Conservation (phyloP, 2,797 vertebrate species). For the Diglossa cyanea region DNA sequence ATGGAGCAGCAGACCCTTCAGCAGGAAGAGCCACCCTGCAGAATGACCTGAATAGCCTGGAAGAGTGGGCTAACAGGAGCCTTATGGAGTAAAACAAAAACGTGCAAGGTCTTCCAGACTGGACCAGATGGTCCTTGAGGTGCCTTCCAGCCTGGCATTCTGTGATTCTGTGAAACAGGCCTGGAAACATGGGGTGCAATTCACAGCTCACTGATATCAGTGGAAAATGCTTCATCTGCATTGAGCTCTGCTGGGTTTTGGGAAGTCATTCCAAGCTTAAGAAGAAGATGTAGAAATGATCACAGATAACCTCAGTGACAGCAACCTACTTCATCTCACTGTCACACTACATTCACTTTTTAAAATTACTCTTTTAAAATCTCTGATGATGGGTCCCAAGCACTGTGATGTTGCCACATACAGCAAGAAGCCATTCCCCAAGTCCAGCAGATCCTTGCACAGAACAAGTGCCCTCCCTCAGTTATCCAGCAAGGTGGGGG, state of each 20-base stretch:
- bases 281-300: background rate
- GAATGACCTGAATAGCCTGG: background rate
- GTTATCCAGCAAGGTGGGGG: background rate
- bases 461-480: background rate
- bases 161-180: background rate
- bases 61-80: background rate
- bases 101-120: background rate
- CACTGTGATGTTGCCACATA: background rate
- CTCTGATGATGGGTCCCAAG: background rate
- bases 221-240: background rate
- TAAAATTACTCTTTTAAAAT: background rate
- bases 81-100: background rate
- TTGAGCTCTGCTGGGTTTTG: background rate
- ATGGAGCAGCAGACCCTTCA: accelerated
- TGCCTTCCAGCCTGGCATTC: background rate
- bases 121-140: background rate
- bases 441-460: background rate
- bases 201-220: background rate
- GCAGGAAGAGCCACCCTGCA: background rate
- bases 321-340: background rate
- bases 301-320: background rate
- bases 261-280: background rate
- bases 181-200: background rate
- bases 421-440: background rate
- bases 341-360: accelerated